phyloP scores from a whole-genome alignment of 2,797 vertebrate species.

The Chloroceryle inda region DNA sequence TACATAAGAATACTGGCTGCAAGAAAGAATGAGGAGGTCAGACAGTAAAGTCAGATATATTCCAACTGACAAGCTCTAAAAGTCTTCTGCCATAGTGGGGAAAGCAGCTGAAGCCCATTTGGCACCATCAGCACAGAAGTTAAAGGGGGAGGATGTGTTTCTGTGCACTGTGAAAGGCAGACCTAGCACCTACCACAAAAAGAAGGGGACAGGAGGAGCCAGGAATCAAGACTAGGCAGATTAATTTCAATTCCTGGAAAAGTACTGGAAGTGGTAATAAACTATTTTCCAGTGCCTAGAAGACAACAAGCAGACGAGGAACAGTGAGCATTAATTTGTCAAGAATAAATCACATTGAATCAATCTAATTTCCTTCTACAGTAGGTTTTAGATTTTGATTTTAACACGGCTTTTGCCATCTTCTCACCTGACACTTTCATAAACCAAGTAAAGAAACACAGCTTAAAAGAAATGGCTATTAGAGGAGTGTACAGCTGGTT shows the following conservation, averaged over 20 bases:
- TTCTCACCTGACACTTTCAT: constrained; percentile 49
- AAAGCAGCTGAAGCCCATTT: neutral
- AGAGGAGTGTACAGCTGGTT: constrained; percentile 38
- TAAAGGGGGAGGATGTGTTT: neutral
- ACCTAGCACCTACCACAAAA: neutral
- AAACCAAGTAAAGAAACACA: neutral
- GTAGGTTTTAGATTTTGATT: constrained; percentile 44
- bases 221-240: neutral
- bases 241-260: constrained; percentile 35
- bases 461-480: constrained; percentile 52
- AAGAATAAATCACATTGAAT: constrained; percentile 52
- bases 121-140: neutral
- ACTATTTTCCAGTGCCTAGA: constrained; percentile 4
- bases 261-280: constrained; percentile 35
- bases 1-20: neutral
- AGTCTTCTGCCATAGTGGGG: neutral
- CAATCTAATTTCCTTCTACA: constrained; percentile 40
- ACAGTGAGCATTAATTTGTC: neutral
- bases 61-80: neutral
- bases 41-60: neutral
- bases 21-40: neutral
- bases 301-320: constrained; percentile 23
- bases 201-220: neutral
- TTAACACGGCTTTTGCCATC: constrained; percentile 28
- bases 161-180: neutral